These are phyloP conservation scores for Acholoe squamosa DNA, from an alignment of 2,888 invertebrate species.

Conservation along the genomic window DNA sequence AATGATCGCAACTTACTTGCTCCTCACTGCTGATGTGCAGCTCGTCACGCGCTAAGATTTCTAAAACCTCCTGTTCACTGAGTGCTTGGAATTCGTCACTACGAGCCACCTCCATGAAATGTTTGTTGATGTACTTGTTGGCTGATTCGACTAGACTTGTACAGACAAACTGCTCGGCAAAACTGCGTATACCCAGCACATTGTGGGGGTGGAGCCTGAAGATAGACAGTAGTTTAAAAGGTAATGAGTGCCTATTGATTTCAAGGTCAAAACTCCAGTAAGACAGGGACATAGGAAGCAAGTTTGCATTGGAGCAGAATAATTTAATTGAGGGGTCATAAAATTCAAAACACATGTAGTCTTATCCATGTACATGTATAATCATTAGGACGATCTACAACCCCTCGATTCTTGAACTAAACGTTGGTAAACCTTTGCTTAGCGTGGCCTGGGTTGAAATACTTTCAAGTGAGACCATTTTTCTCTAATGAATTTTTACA, in stretches of 20 bases:
- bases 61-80: constrained; percentile 87
- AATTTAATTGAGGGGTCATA: no score
- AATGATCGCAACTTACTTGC: constrained; percentile 83
- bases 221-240: constrained; percentile 65
- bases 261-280: background rate
- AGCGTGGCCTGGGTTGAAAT: no score
- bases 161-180: constrained; percentile 91
- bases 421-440: no score
- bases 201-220: constrained; percentile 90
- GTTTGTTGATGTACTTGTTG: constrained; percentile 91
- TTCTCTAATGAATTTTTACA: no score
- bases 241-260: background rate
- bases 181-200: constrained; percentile 90
- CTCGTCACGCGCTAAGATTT: constrained; percentile 90
- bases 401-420: no score
- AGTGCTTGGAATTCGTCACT: constrained; percentile 90
- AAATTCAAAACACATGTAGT: no score
- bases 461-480: no score
- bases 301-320: no score
- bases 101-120: constrained; percentile 90
- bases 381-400: no score
- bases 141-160: constrained; percentile 88
- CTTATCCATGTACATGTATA: no score
- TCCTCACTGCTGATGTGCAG: constrained; percentile 90
- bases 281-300: no score